Evolutionary conservation across 2,797 vertebrate species (phyloP), one percentile per base, ranked within the genome.

Genomic region (Acropternis orthonyx): DNA sequence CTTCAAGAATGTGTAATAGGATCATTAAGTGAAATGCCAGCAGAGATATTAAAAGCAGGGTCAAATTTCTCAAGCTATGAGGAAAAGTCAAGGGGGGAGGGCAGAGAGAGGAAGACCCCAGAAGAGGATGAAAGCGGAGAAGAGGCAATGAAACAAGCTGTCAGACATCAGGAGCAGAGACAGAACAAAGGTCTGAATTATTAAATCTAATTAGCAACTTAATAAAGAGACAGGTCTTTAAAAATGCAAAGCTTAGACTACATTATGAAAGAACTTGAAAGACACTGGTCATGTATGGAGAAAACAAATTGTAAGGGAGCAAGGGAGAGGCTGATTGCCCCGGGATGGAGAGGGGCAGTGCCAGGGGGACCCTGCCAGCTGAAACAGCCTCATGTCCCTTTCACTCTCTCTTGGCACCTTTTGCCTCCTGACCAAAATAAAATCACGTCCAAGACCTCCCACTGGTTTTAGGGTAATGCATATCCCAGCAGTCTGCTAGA

Each of bases 1-100:
- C 30, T 88, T 66, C 54, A n/a, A 55, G 78, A 81, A 91, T 27
- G n/a, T 69, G 44, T 92, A 93, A 94, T 69, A 67, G 83, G 63
- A 85, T 90, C 88, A 89, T 96, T 92, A 95, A 96, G 43, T 72
- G 77, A 84, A 95, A 93, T 89, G 91, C 72, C 92, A 95, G 89
- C 85, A 89, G 84, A 92, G 69, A n/a, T 63, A 95, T 73, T 93
- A 94, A 93, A 92, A 72, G 85, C 20, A 59, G 86, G 85, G 89
- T 94, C 75, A 95, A 43, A 49, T 51, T 76, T 90, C 82, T 78
- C 54, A 72, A 85, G 76, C 49, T 77, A 8, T 15, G 51, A 89
- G 59, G 68, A 84, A 79, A 73, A 85, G 71, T 37, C 32, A 62
- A 91, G 39, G 68, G 61, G 62, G 68, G 36, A 88, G 78, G 52